Evolutionary conservation across 2,888 invertebrate genomes (phyloP), one percentile per base, ranked within the genome.

Genomic region (Melanostoma mellinum): DNA sequence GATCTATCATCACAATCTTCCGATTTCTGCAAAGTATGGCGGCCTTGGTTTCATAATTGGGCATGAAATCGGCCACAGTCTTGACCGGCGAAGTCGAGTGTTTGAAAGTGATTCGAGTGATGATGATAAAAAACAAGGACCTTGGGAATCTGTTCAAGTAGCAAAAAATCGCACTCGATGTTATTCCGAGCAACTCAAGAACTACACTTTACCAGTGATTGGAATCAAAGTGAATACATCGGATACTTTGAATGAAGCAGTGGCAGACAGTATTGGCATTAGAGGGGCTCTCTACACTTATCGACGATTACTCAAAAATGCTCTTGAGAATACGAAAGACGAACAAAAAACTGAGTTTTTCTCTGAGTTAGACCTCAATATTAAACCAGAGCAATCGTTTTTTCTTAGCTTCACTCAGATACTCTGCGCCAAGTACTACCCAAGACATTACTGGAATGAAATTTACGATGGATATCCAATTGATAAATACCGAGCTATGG

Each of bases 41-140:
- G 89, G 89, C 3, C 82, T 90, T 4, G 89, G 90, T 0, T 90
- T 87, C 38, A 58, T 90, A 52, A 86, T 90, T 32, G 89, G 90
- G 1, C 90, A 90, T 52, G 90, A 90, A 77, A 78, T 90, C 33
- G 89, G 89, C 0, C 90, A 90, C 32, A 87, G 50, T 90, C 89
- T 90, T 88, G 88, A 89, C 86, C 90, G 0, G 72, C 81, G 1
- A 88, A 89, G 73, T 87, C 89, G 0, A 20, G 20, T 20, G 20
- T 20, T 20, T 20, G 20, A 20, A 20, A 20, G 20, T 1, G 20
- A 20, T 20, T 20, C 20, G 20, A 20, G 20, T 20, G 20, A 20
- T 20, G 20, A 20, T 4, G 38, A 0, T 5, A 38, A 63, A n/a
- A 50, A 48, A 4, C 48, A 4, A n/a, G n/a, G 3, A 4, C 8